Base-by-base conservation (phyloP, 2,888 invertebrate species). In the Drosophila conformis region DNA sequence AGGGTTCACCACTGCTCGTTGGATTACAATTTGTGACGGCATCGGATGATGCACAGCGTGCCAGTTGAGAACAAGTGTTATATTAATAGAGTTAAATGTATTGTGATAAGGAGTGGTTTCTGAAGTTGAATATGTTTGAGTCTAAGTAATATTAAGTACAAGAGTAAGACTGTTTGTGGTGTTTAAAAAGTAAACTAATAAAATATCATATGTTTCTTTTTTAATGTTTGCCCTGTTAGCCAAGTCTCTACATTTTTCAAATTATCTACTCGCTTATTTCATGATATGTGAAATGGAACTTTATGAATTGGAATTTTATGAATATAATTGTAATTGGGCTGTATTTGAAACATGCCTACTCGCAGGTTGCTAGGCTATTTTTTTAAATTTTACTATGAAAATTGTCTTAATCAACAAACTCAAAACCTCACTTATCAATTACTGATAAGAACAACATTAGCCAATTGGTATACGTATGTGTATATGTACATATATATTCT, bases 1-100 rank as follows among this genome's bases (percentile, higher is more conserved):
- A 87, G 58, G 86, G 72, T 0, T 87, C 90, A 0, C 89, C 89
- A 7, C 69, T 87, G 18, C 71, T 87, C 1, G 67, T 81, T 8
- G 87, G 89, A 10, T 46, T 82, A 4, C 74, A 83, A 36, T 89
- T 56, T 63, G 38, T 61, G n/a, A 58, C 49, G 5, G 6, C 57
- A 6, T 36, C 83, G 4, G 38, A 35, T 10, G 69, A 40, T 21
- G 29, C 36, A 31, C 56, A 57, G 29, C 35, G 31, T 33, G 36
- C 68, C 15, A 75, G 73, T 29, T 83, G 51, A 86, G 42, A 33
- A 2, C 1, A 25, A 8, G 25, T 46, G 4, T 25, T 13, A 25
- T 13, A 49, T 35, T 10, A 8, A 7, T 42, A 38, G 18, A n/a
- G 1, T 49, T 18, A 15, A 52, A 42, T 56, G 33, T 53, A 40